phyloP scores from a whole-genome alignment of 2,797 vertebrate species.

The Anolis apletophallus region DNA sequence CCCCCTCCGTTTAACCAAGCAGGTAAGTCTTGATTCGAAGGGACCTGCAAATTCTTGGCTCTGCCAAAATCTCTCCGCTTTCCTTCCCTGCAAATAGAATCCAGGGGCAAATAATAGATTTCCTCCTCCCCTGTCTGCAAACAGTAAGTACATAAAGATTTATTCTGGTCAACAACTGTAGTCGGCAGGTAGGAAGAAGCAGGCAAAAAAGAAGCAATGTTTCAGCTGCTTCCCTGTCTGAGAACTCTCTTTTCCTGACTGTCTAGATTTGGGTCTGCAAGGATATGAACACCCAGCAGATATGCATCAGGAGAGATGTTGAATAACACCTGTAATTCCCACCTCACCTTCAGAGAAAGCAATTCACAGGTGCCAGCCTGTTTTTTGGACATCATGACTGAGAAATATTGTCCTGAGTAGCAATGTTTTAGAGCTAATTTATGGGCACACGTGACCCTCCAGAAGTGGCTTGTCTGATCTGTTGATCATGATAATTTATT shows the following conservation, averaged over 20 bases:
- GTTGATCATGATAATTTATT: no score
- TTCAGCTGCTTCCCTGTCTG: rapidly evolving
- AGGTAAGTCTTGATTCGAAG: not conserved
- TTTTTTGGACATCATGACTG: rapidly evolving
- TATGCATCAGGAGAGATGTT: rapidly evolving
- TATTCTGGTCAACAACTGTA: constrained; percentile 52
- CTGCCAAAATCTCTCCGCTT: rapidly evolving
- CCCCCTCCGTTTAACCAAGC: not conserved
- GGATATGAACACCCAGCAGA: not conserved
- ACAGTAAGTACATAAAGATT: constrained; percentile 55
- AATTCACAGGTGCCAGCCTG: rapidly evolving
- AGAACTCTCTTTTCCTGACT: not conserved
- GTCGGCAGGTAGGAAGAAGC: constrained; percentile 11
- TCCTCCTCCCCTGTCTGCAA: not conserved
- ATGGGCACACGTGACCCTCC: no score
- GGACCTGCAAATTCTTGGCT: not conserved
- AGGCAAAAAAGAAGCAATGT: rapidly evolving
- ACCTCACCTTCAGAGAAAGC: rapidly evolving
- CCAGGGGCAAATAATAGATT: rapidly evolving
- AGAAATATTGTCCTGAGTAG: not conserved
- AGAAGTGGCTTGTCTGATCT: no score
- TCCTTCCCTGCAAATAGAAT: rapidly evolving
- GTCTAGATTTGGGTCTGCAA: not conserved
- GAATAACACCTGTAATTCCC: rapidly evolving
- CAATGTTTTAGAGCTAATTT: not conserved